These are phyloP conservation scores for Mionectes olivaceus DNA, from an alignment of 2,797 vertebrate genomes.

Conservation along the genomic window DNA sequence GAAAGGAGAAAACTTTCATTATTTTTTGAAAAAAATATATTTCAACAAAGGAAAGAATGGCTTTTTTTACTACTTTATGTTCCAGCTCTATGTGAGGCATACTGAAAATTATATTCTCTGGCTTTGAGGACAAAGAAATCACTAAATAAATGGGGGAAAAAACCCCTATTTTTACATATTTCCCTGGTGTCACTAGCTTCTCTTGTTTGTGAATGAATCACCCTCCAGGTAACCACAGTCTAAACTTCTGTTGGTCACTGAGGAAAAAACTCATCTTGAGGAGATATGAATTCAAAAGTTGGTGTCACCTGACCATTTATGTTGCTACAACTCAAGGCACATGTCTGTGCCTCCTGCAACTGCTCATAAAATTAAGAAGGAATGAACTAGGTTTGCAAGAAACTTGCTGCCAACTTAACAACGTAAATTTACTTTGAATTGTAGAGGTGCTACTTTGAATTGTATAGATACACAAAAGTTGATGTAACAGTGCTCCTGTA, in stretches of 20 bases:
- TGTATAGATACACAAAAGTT: not conserved
- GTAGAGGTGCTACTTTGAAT: not conserved
- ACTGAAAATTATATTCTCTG: not conserved
- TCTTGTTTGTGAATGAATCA: not conserved
- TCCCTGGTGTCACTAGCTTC: not conserved
- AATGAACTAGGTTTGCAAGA: not conserved
- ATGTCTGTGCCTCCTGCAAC: accelerated
- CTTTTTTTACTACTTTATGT: not conserved
- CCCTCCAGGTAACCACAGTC: not conserved
- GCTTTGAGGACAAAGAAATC: not conserved
- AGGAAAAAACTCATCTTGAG: not conserved
- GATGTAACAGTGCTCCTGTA: not conserved
- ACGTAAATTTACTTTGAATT: not conserved
- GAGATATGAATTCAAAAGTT: not conserved
- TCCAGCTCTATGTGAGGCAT: not conserved
- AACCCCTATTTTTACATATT: not conserved
- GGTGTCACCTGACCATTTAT: not conserved
- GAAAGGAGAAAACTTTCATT: not conserved
- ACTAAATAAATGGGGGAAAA: not conserved
- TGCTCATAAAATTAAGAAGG: not conserved
- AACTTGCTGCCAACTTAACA: not conserved
- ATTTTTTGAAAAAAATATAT: not conserved
- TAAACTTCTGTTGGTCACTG: not conserved
- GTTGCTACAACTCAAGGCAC: not conserved
- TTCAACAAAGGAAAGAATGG: not conserved